Conservation (phyloP, 2,797 vertebrate species). For the Microchirus variegatus region DNA sequence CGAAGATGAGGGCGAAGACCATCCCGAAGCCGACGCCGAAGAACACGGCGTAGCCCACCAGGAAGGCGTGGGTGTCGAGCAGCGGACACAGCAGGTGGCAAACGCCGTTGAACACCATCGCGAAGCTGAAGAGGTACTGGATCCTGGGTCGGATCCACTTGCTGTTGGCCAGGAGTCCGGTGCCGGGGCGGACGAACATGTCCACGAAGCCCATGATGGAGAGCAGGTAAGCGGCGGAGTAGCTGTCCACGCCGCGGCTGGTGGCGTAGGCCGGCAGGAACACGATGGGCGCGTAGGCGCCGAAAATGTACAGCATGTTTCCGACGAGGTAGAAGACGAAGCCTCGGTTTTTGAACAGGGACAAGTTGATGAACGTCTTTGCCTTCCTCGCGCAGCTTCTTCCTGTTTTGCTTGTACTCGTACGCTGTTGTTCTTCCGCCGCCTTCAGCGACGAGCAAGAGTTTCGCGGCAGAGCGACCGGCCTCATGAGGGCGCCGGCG, state of each 20-base stretch:
- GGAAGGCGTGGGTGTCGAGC: conserved; percentile 71
- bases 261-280: conserved; percentile 85
- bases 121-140: conserved; percentile 85
- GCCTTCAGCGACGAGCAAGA: conserved; percentile 8
- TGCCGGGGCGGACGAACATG: conserved; percentile 83
- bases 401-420: background rate
- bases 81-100: conserved; percentile 87
- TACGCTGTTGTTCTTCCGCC: background rate
- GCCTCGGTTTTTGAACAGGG: conserved; percentile 85
- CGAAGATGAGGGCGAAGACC: conserved; percentile 86
- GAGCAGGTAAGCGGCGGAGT: conserved; percentile 84
- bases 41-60: conserved; percentile 74
- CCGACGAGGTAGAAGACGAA: conserved; percentile 88
- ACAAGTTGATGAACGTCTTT: conserved; percentile 79
- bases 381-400: conserved; percentile 65
- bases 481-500: conserved; percentile 86
- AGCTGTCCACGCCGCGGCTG: conserved; percentile 78
- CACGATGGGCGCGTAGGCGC: conserved; percentile 85
- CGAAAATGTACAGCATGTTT: conserved; percentile 86
- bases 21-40: conserved; percentile 83
- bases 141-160: conserved; percentile 81
- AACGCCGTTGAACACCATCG: conserved; percentile 79
- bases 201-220: conserved; percentile 84
- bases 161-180: conserved; percentile 83
- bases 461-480: conserved; percentile 39